Conservation (phyloP, 2,113 vertebrate species). For the Hippocampus comes region DNA sequence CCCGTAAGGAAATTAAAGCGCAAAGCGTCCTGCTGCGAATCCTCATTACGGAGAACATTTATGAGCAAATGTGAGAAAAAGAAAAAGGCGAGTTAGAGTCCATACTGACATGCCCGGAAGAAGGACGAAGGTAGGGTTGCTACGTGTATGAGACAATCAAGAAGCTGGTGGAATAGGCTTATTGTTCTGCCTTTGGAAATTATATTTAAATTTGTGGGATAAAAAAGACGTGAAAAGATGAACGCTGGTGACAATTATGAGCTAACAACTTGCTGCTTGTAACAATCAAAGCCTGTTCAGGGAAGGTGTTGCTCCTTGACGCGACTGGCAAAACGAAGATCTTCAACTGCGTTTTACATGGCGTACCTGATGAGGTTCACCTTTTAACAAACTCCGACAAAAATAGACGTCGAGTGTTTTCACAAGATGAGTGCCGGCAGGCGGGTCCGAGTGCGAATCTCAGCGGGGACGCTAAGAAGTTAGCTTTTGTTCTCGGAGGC, state of each 20-base stretch:
- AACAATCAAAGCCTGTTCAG: background rate
- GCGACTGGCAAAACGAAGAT: background rate
- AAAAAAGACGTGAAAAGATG: no score
- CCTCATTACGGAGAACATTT: slow-evolving; percentile 54
- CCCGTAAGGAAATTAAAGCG: slow-evolving; percentile 48
- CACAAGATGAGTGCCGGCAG: background rate
- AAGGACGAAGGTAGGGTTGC: background rate
- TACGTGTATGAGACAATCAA: no score
- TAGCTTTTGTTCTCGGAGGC: background rate
- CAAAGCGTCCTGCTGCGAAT: slow-evolving; percentile 48
- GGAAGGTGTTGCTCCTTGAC: background rate
- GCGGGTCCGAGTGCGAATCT: background rate
- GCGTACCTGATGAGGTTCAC: background rate
- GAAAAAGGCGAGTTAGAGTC: slow-evolving; percentile 38
- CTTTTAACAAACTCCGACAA: background rate
- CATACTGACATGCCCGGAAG: background rate
- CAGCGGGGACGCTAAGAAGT: background rate
- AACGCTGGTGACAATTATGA: no score
- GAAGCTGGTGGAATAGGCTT: no score
- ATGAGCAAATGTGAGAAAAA: slow-evolving; percentile 41
- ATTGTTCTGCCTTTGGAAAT: no score
- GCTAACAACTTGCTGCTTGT: background rate
- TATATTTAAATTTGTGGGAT: no score
- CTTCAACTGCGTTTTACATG: background rate
- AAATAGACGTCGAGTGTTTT: background rate